Conservation (phyloP, 2,888 invertebrate genomes). For the Drosophila mettleri region DNA sequence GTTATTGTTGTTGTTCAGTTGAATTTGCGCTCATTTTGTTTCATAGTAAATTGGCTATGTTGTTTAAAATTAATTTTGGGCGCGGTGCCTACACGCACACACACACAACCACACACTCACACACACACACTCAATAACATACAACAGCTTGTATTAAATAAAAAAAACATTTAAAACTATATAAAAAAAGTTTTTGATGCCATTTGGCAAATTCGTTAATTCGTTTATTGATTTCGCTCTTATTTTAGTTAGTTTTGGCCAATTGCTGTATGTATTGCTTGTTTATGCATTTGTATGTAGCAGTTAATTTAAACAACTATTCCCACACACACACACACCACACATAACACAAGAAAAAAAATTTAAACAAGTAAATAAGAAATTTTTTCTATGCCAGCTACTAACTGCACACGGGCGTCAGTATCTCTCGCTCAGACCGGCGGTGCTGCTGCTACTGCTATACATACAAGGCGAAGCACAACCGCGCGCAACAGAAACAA, state of each 20-base stretch:
- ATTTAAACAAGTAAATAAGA: slow-evolving; percentile 60
- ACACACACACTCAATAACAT: slow-evolving; percentile 19
- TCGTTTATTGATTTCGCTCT: slow-evolving; percentile 34
- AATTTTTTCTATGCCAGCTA: slow-evolving; percentile 57
- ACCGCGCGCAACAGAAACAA: slow-evolving; percentile 56
- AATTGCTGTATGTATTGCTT: slow-evolving; percentile 25
- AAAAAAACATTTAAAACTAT: slow-evolving; percentile 6
- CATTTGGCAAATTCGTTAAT: slow-evolving; percentile 18
- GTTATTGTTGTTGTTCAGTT: slow-evolving; percentile 34
- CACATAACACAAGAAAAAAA: slow-evolving; percentile 54
- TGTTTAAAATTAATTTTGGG: slow-evolving; percentile 61
- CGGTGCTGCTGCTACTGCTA: slow-evolving; percentile 25
- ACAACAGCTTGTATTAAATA: slow-evolving; percentile 27
- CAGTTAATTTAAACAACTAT: slow-evolving; percentile 31
- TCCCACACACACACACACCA: slow-evolving; percentile 35
- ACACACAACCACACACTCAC: slow-evolving; percentile 17
- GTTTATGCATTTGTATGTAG: slow-evolving; percentile 30
- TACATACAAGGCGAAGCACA: slow-evolving; percentile 40
- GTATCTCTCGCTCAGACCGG: slow-evolving; percentile 52
- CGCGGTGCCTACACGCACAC: slow-evolving; percentile 51
- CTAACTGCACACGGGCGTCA: slow-evolving; percentile 54
- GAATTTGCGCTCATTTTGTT: slow-evolving; percentile 53
- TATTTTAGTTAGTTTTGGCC: slow-evolving; percentile 8
- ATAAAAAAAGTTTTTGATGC: slow-evolving; percentile 5
- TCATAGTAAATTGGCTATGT: slow-evolving; percentile 52